Percentiles rank a stretch among this genome's conserved stretches.
Evolutionary conservation across 2,888 invertebrate genomes (phyloP).

Genomic region (Gastracanthus pulcherrimus): DNA sequence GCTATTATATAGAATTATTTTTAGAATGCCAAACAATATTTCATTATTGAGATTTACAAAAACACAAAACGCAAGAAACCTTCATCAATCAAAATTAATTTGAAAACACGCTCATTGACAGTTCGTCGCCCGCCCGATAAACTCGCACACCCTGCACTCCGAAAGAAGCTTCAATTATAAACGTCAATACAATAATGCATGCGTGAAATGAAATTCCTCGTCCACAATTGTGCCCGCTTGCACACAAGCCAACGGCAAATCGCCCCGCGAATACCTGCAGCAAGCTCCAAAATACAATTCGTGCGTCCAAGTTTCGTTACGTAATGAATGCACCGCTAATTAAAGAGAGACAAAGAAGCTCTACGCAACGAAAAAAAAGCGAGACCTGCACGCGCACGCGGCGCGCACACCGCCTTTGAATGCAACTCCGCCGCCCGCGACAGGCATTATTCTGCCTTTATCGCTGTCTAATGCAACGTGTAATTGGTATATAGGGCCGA

Average conservation of each 20-base stretch:
- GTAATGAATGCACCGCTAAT: slow-evolving; percentile 49
- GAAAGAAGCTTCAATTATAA: slow-evolving; percentile 19
- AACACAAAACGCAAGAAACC: too few species aligned
- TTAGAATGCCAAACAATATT: too few species aligned
- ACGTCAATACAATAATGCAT: slow-evolving; percentile 20
- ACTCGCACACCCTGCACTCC: not conserved
- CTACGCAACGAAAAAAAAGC: not conserved
- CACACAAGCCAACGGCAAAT: not conserved
- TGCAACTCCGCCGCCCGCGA: slow-evolving; percentile 13
- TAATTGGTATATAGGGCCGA: slow-evolving; percentile 62
- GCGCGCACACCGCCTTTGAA: not conserved
- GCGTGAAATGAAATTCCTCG: slow-evolving; percentile 46
- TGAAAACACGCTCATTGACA: not conserved
- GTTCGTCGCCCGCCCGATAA: not conserved
- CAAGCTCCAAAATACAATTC: slow-evolving; percentile 26
- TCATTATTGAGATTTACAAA: too few species aligned
- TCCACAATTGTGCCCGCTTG: too few species aligned
- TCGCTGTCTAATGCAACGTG: slow-evolving; percentile 66
- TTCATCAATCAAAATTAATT: not conserved
- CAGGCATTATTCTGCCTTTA: slow-evolving; percentile 59
- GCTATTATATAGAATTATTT: too few species aligned
- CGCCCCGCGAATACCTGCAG: not conserved
- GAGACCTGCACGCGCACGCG: not conserved
- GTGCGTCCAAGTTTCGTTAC: slow-evolving; percentile 18
- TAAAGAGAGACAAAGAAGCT: slow-evolving; percentile 5